These are phyloP conservation scores for Polymixis flavicincta DNA, from an alignment of 2,888 invertebrate species.

Conservation along the genomic window DNA sequence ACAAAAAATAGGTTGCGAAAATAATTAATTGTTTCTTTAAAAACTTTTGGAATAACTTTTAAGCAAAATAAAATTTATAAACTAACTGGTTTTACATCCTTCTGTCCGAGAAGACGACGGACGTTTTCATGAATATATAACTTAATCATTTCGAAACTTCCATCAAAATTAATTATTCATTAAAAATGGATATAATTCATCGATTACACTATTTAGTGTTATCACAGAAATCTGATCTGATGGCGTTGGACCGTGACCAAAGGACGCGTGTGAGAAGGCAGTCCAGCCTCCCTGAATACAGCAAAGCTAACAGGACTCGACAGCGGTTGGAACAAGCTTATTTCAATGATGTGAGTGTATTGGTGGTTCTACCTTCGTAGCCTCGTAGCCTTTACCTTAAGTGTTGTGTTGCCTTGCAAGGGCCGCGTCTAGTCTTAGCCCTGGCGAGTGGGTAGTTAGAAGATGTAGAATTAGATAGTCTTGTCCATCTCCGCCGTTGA, in stretches of 20 bases:
- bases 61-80: slow-evolving; percentile 12
- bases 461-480: slow-evolving; percentile 3
- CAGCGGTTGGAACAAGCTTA: slow-evolving; percentile 86
- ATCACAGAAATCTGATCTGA: slow-evolving; percentile 88
- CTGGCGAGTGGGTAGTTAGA: slow-evolving; percentile 9
- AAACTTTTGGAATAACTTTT: slow-evolving; percentile 43
- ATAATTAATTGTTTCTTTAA: background rate
- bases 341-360: slow-evolving; percentile 86
- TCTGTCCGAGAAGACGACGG: slow-evolving; percentile 2
- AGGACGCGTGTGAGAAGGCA: slow-evolving; percentile 86
- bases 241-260: slow-evolving; percentile 89
- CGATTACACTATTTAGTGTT: slow-evolving; percentile 88
- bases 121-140: slow-evolving; percentile 31
- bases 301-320: slow-evolving; percentile 82
- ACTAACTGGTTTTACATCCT: slow-evolving; percentile 39
- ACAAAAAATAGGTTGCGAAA: background rate
- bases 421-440: background rate
- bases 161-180: slow-evolving; percentile 11
- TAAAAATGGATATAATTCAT: slow-evolving; percentile 88
- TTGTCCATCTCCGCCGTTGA: background rate
- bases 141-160: slow-evolving; percentile 11
- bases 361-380: slow-evolving; percentile 27
- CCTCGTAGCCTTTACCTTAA: slow-evolving; percentile 4
- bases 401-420: slow-evolving; percentile 5
- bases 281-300: slow-evolving; percentile 88